Evolutionary conservation across 2,113 vertebrate species (phyloP), one percentile per base, ranked within the genome.

Genomic region (Ifrita kowaldi): DNA sequence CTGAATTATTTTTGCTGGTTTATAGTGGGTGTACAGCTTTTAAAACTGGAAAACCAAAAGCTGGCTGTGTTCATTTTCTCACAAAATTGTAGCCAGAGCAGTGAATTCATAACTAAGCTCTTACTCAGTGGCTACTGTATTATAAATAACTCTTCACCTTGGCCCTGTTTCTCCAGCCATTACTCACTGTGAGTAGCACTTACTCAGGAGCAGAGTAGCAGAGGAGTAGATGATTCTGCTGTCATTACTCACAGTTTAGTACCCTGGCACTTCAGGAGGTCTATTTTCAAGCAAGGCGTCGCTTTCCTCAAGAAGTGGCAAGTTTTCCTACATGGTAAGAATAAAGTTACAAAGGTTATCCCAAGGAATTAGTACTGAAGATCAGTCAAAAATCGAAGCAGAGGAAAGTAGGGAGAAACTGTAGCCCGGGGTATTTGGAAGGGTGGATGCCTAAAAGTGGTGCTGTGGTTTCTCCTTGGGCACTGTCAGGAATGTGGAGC

Each of bases 121-220:
- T 94, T 94, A 94, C 80, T 96, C 95, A 90, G 76, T 90, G 94
- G 92, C 93, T 91, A 90, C 95, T 84, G 68, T 71, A 73, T 94
- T 95, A 93, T 96, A 97, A 97, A 94, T 94, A 97, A 90, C 96
- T 77, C 57, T 74, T 70, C 92, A 87, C 86, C 90, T 90, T 94
- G 93, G 86, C 92, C 92, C 90, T 75, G 69, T 42, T 94, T 89
- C 90, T 93, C 24, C 62, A 60, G 76, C 68, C 53, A 10, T 93
- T 96, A 70, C 39, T 96, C 93, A 87, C 90, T 67, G 79, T 24
- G 88, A 78, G 76, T 67, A 82, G 69, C 19, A 60, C 81, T 89
- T 64, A 47, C 75, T 91, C 64, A 26, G 5, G 5, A 89, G 93
- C 26, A 13, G 89, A 92, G 84, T 13, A 73, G 83, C 55, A 24